Evolutionary conservation across 2,113 vertebrate species (phyloP), one percentile per base, ranked within the genome.

Genomic region (Microtus richardsoni): DNA sequence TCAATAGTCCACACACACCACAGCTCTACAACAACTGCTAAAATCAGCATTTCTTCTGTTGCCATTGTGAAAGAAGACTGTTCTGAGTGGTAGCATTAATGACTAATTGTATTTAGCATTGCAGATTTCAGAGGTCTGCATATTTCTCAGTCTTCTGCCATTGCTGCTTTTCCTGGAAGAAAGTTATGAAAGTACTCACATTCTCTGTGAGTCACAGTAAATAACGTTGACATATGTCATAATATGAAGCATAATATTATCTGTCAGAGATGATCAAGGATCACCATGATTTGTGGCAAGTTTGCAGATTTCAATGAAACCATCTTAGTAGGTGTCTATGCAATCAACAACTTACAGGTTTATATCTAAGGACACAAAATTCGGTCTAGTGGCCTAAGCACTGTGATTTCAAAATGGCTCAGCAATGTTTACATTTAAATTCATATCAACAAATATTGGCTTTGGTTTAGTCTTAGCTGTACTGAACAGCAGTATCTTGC

Each of bases 301-400:
- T 96, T 75, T 97, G 8, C 90, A 97, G 96, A 98, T 91, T 14
- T 87, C 96, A 88, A 62, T 89, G 88, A 97, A 96, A 73, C 41
- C 28, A 89, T 95, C 97, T 94, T 97, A 98, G 95, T 47, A 22
- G 3, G 9, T 60, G 97, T 95, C 92, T 28, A 7, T 94, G 95
- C 96, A 95, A 87, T 89, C 95, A 97, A 95, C 11, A 13, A 0
- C 39, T 92, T 41, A 44, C 5, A 97, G 94, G 87, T 91, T 97
- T 96, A 58, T 94, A 14, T 21, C 78, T 30, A 22, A 30, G 93
- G 86, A 96, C 58, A 62, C 14, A 91, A 95, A 89, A 96, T 49
- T 14, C 96, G 88, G 86, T 79, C 30, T 0, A 39, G 12, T 36
- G 89, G 44, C 92, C 79, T 71, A 95, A 93, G 91, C 91, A 94